A percentile compares a stretch with the other conserved stretches of the same genome.
These are phyloP conservation scores for Syngnathus acus DNA, from an alignment of 2,797 vertebrate genomes.

Conservation along the genomic window DNA sequence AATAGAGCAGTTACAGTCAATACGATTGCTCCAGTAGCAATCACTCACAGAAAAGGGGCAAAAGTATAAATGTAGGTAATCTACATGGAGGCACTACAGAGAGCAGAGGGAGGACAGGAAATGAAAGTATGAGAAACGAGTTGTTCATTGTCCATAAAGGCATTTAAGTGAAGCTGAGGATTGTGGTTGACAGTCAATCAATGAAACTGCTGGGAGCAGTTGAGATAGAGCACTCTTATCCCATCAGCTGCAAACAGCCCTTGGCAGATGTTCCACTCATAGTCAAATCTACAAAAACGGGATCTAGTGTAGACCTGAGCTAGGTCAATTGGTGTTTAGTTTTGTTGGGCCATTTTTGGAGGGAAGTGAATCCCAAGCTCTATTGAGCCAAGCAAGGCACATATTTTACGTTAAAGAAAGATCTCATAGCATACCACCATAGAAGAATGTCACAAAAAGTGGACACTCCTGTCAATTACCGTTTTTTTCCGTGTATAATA, in stretches of 20 bases:
- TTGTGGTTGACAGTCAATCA: conserved; percentile 16
- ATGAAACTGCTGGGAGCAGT: conserved; percentile 16
- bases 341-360: not conserved
- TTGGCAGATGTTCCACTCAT: conserved; percentile 23
- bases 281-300: conserved; percentile 31
- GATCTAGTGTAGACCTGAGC: not conserved
- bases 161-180: conserved; percentile 8
- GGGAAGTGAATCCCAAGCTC: not conserved
- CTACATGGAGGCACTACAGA: conserved; percentile 9
- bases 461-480: no score
- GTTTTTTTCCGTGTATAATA: no score
- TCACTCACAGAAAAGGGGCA: conserved; percentile 1
- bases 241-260: conserved; percentile 32
- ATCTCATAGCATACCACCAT: no score
- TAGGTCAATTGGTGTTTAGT: not conserved
- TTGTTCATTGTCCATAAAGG: conserved; percentile 22
- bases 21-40: conserved; percentile 24
- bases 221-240: conserved; percentile 18
- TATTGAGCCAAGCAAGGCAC: not conserved
- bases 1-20: conserved; percentile 39
- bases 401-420: no score
- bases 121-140: conserved; percentile 16
- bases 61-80: conserved; percentile 11
- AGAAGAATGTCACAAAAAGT: no score
- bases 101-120: conserved; percentile 27